phyloP scores from a whole-genome alignment of 1,140 invertebrate species.

The Dinoponera quadriceps region DNA sequence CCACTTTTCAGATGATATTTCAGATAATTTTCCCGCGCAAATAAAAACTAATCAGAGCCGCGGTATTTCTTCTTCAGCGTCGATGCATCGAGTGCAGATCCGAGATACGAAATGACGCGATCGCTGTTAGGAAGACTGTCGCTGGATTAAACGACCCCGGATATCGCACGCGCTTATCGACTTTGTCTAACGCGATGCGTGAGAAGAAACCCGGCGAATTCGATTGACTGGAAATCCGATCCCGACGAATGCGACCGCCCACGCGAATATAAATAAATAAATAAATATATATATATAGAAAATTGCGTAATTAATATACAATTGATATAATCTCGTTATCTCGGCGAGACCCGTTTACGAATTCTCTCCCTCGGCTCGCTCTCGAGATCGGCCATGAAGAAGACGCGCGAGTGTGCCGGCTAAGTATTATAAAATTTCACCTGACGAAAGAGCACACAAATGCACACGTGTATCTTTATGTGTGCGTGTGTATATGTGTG shows the following conservation, averaged over 20 bases:
- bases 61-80: too few relatives aligned
- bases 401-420: not conserved
- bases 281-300: too few relatives aligned
- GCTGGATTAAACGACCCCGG: not conserved
- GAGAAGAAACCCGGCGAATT: not conserved
- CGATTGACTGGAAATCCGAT: not conserved
- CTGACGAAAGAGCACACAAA: not conserved
- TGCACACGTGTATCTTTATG: not conserved
- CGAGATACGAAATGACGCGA: too few relatives aligned
- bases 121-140: too few relatives aligned
- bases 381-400: not conserved
- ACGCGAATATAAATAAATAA: too few relatives aligned
- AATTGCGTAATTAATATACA: conserved; percentile 63
- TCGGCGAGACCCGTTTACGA: conserved; percentile 50
- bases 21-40: too few relatives aligned
- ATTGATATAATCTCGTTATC: conserved; percentile 70
- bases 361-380: not conserved
- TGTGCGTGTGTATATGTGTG: too few relatives aligned
- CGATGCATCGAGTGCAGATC: too few relatives aligned
- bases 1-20: not conserved
- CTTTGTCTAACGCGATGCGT: too few relatives aligned
- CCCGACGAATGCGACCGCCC: not conserved
- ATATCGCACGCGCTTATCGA: too few relatives aligned
- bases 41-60: too few relatives aligned
- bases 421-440: conserved; percentile 19